phyloP scores from a whole-genome alignment of 1,140 invertebrate genomes.

The Drosophila subobscura region DNA sequence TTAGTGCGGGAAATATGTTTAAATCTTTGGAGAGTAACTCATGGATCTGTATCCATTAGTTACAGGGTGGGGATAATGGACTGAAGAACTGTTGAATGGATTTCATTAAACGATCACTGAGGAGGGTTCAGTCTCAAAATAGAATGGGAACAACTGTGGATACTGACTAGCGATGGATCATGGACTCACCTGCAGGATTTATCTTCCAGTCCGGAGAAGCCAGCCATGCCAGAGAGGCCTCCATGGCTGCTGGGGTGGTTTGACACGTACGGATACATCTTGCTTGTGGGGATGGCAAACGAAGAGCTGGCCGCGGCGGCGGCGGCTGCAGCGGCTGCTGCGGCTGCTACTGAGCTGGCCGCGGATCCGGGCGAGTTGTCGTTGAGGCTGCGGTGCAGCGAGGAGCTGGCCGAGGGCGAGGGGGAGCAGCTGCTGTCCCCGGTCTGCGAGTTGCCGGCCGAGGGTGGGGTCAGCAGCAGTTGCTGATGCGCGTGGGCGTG shows the following conservation, averaged over 20 bases:
- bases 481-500: conserved; percentile 84
- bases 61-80: no score
- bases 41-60: no score
- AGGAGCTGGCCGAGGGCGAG: conserved; percentile 85
- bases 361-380: conserved; percentile 78
- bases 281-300: conserved; percentile 84
- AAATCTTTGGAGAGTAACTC: no score
- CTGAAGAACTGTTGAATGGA: no score
- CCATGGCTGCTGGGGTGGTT: conserved; percentile 85
- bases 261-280: conserved; percentile 89
- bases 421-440: conserved; percentile 85
- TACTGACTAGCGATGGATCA: neutral
- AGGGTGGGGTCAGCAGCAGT: conserved; percentile 77
- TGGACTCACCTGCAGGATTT: conserved; percentile 82
- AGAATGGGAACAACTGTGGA: neutral
- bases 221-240: conserved; percentile 84
- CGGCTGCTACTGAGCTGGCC: conserved; percentile 87
- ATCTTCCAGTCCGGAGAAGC: conserved; percentile 82
- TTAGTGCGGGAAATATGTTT: no score
- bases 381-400: conserved; percentile 86
- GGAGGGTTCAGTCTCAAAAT: neutral
- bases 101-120: no score
- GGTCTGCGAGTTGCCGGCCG: conserved; percentile 80
- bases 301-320: conserved; percentile 87
- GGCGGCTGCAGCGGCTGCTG: conserved; percentile 86